A percentile compares a stretch with the other conserved stretches of the same genome.
Conservation (phyloP, 2,113 vertebrate genomes). For the Cryptotis parvus region DNA sequence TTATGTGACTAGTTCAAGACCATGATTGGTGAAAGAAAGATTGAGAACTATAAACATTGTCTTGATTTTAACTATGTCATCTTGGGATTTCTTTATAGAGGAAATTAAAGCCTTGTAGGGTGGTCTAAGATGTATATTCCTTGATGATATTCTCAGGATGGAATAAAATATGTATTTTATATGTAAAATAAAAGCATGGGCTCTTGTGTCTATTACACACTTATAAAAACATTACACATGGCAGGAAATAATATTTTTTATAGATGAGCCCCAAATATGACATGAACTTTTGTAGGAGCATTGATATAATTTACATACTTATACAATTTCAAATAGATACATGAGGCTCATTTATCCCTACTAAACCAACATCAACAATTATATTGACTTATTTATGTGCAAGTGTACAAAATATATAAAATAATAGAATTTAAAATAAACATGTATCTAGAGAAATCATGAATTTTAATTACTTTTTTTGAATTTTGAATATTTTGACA, state of each 20-base stretch:
- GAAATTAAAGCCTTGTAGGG: background rate
- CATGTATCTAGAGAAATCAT: background rate
- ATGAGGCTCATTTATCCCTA: background rate
- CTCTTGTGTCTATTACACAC: background rate
- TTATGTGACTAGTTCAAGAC: background rate
- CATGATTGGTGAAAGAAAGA: background rate
- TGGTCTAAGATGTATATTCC: background rate
- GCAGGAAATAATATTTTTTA: background rate
- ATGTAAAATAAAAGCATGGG: background rate
- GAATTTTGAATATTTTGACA: slow-evolving; percentile 3
- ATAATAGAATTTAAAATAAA: background rate
- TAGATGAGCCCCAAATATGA: background rate
- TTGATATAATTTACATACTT: background rate
- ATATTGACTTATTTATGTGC: background rate
- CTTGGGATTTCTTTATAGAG: background rate
- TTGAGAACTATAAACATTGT: background rate
- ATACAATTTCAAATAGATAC: background rate
- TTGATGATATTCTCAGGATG: background rate
- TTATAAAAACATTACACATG: background rate
- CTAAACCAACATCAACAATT: background rate
- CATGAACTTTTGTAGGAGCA: background rate
- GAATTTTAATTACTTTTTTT: background rate
- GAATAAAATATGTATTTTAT: background rate
- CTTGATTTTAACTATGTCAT: background rate
- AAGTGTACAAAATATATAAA: background rate